Percentiles rank a stretch among this genome's conserved stretches.
Conservation (phyloP, 1,140 invertebrate genomes). For the Drosophila baimaii region DNA sequence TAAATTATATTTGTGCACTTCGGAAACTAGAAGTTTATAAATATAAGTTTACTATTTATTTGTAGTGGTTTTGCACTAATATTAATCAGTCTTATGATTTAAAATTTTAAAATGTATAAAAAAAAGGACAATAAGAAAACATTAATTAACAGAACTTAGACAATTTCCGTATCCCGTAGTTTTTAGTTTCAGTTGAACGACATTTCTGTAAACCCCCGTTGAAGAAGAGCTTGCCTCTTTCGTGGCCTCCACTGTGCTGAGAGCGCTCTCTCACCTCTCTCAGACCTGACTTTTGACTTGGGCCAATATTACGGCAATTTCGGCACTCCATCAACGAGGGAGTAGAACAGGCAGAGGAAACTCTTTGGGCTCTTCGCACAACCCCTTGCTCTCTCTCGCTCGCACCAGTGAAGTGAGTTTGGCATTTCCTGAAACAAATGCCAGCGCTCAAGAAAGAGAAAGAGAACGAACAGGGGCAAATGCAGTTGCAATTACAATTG, state of each 20-base stretch:
- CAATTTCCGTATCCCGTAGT: neutral
- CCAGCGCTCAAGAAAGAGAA: constrained; percentile 23
- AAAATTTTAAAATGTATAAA: no score
- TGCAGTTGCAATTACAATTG: constrained; percentile 26
- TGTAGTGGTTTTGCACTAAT: neutral
- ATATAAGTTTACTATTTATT: neutral
- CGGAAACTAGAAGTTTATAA: no score
- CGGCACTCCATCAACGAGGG: constrained; percentile 16
- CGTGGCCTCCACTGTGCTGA: constrained; percentile 9
- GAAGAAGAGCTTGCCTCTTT: neutral
- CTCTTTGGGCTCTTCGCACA: constrained; percentile 14
- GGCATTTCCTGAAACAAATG: constrained; percentile 73
- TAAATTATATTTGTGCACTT: no score
- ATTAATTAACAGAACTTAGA: no score
- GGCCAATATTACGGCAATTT: constrained; percentile 45
- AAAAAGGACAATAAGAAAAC: no score
- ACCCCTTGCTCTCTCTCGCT: neutral
- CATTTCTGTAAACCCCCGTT: neutral
- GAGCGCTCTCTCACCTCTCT: constrained; percentile 15
- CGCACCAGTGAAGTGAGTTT: constrained; percentile 28
- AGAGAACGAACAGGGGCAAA: constrained; percentile 46
- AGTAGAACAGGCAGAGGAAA: constrained; percentile 5
- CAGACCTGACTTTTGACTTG: constrained; percentile 44
- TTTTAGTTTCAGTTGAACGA: constrained; percentile 11
- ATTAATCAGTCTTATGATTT: no score